These are phyloP conservation scores for Flexamia atlantica DNA, from an alignment of 2,888 invertebrate genomes.

Conservation along the genomic window DNA sequence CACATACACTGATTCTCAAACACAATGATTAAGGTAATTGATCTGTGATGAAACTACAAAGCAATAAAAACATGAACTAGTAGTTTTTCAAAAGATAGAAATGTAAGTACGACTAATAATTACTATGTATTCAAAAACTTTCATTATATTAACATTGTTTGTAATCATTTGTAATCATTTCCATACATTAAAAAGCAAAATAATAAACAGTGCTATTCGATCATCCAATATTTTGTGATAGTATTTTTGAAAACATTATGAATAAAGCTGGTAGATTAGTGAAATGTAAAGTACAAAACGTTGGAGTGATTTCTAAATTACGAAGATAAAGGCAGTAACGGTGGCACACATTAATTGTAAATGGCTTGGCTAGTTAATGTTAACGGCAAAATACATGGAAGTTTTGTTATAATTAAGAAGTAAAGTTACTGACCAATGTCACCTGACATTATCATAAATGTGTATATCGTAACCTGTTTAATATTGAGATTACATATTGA, in stretches of 20 bases:
- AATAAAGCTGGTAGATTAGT: not conserved
- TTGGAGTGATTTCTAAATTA: conserved; percentile 23
- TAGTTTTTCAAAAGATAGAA: no score
- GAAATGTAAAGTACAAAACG: conserved; percentile 5
- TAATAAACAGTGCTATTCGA: not conserved
- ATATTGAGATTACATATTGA: not conserved
- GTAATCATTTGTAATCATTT: no score
- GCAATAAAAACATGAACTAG: no score
- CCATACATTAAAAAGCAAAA: no score
- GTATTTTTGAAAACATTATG: not conserved
- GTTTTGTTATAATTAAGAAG: not conserved
- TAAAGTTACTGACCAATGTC: not conserved
- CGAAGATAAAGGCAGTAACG: conserved; percentile 5
- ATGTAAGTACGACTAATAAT: no score
- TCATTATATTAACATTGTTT: no score
- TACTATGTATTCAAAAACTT: no score
- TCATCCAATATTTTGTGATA: not conserved
- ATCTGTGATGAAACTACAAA: no score
- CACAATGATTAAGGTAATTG: not conserved
- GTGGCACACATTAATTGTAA: conserved; percentile 11
- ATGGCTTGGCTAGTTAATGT: not conserved
- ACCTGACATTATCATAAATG: not conserved
- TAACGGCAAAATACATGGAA: not conserved
- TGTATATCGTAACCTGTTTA: not conserved
- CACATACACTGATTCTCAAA: not conserved